phyloP scores from a whole-genome alignment of 2,888 invertebrate genomes.

The Nemotelus pantherinus region DNA sequence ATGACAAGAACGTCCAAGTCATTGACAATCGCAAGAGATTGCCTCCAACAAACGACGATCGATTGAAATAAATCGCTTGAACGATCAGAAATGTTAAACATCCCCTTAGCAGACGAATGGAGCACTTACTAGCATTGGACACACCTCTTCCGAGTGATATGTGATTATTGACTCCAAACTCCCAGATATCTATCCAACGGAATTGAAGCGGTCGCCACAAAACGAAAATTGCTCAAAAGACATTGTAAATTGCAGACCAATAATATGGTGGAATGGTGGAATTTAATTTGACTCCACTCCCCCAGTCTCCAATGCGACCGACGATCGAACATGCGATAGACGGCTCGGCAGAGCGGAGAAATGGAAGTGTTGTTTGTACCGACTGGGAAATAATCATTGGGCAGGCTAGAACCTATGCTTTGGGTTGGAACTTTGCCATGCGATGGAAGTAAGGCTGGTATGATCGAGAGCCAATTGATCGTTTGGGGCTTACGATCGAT shows the following conservation, averaged over 20 bases:
- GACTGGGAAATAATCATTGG: constrained; percentile 30
- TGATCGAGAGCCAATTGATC: constrained; percentile 44
- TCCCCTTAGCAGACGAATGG: constrained; percentile 30
- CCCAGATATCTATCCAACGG: constrained; percentile 5
- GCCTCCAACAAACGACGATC: constrained; percentile 32
- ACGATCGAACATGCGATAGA: not conserved
- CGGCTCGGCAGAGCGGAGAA: constrained; percentile 26
- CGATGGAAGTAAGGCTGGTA: constrained; percentile 19
- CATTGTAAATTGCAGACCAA: constrained; percentile 42
- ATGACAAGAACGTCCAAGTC: constrained; percentile 33
- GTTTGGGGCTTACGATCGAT: constrained; percentile 35
- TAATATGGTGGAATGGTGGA: constrained; percentile 13
- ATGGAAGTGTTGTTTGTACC: constrained; percentile 46
- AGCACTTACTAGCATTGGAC: constrained; percentile 19
- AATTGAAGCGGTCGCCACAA: constrained; percentile 16
- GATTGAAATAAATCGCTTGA: constrained; percentile 32
- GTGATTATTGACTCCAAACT: constrained; percentile 33
- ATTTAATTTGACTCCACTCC: constrained; percentile 35
- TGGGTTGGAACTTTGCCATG: constrained; percentile 18
- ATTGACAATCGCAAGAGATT: constrained; percentile 35
- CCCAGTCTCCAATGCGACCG: constrained; percentile 9
- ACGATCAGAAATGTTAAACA: constrained; percentile 41
- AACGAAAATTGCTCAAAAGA: constrained; percentile 27
- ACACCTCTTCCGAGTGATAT: constrained; percentile 29
- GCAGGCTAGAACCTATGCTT: constrained; percentile 9